Conservation (phyloP, 2,113 vertebrate species). For the Neotragus moschatus region DNA sequence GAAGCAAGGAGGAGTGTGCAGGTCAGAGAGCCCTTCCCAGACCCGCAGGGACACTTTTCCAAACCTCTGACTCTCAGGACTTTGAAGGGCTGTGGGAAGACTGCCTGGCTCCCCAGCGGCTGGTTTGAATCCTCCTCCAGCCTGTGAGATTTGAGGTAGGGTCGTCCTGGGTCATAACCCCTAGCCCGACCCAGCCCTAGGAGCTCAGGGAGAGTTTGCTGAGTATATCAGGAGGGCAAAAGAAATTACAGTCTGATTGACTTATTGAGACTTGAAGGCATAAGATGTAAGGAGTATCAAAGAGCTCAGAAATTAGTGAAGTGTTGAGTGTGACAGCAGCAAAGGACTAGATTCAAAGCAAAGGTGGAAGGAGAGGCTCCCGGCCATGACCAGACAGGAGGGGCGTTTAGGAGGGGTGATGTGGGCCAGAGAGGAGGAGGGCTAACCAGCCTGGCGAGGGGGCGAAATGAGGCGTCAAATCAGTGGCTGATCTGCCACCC, state of each 20-base stretch:
- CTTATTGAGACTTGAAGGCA: background rate
- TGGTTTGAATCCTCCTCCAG: background rate
- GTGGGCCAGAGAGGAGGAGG: background rate
- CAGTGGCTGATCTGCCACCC: background rate
- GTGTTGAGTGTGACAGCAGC: too few relatives aligned
- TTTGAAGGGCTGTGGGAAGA: background rate
- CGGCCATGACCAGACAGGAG: too few relatives aligned
- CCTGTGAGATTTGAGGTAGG: background rate
- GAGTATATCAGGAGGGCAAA: background rate
- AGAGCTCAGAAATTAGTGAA: background rate
- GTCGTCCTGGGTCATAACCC: background rate
- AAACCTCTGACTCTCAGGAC: background rate
- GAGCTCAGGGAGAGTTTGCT: background rate
- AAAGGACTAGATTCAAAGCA: background rate
- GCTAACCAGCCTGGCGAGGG: background rate
- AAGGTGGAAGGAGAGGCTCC: background rate
- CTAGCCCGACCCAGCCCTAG: background rate
- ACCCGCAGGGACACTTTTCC: background rate
- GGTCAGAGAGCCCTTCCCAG: background rate
- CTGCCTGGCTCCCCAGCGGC: background rate
- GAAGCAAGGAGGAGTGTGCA: background rate
- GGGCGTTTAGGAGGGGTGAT: background rate
- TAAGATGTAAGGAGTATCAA: background rate
- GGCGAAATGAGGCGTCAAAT: accelerated
- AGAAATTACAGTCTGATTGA: background rate